phyloP scores from a whole-genome alignment of 1,140 invertebrate species.

The Zeugodacus cucurbitae region DNA sequence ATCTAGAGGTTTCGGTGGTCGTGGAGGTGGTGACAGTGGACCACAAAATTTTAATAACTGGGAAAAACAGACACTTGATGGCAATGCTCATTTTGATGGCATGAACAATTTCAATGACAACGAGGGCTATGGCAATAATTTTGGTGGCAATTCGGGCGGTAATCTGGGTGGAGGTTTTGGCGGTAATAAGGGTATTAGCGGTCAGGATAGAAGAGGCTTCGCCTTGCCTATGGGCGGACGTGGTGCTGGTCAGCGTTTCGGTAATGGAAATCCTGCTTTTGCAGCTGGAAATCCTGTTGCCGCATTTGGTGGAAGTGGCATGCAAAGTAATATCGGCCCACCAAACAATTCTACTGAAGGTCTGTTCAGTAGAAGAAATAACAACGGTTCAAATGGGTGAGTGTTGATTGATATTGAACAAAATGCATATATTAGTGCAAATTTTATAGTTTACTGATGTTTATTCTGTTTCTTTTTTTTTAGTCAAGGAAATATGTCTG shows the following conservation, averaged over 20 bases:
- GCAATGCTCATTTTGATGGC: conserved; percentile 55
- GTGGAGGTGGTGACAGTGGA: conserved; percentile 1
- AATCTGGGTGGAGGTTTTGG: conserved; percentile 43
- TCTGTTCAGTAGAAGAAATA: neutral
- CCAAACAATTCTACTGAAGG: neutral
- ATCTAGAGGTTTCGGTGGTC: conserved; percentile 48
- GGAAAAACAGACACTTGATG: conserved; percentile 53
- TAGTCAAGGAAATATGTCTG: neutral
- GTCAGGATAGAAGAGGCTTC: conserved; percentile 46
- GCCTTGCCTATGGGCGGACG: conserved; percentile 31
- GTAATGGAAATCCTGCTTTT: conserved; percentile 16
- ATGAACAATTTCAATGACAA: conserved; percentile 55
- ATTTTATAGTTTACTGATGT: neutral
- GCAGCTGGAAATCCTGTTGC: neutral
- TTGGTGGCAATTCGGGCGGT: conserved; percentile 45
- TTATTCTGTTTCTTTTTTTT: neutral
- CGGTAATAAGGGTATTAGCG: neutral
- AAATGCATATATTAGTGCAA: neutral
- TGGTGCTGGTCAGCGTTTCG: neutral
- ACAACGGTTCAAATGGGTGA: conserved; percentile 40
- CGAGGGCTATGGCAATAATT: conserved; percentile 41
- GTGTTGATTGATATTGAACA: neutral
- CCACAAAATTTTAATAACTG: neutral
- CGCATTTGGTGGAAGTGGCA: conserved; percentile 21
- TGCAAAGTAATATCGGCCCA: neutral